Conservation (phyloP, 53 echinoderm and acorn worm genomes). For the Antedon mediterranea region DNA sequence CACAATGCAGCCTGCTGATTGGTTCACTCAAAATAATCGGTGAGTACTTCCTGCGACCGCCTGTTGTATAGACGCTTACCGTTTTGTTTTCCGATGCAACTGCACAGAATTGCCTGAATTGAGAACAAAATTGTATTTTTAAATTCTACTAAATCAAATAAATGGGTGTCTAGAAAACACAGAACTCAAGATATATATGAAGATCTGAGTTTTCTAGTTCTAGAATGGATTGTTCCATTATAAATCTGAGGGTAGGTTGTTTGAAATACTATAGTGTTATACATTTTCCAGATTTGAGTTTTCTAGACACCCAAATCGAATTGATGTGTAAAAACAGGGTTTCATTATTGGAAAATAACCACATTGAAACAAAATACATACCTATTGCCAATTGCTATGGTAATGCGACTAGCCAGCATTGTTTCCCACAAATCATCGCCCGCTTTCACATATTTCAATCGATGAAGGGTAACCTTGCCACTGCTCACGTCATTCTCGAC, state of each 20-base stretch:
- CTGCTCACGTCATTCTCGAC: constrained; percentile 55
- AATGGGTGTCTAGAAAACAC: no score
- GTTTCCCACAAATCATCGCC: constrained; percentile 55
- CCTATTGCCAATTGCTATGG: constrained; percentile 52
- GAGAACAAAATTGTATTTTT: constrained; percentile 1
- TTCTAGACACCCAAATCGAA: not conserved
- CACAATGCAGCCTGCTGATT: constrained; percentile 57
- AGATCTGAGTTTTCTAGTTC: no score
- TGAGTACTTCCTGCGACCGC: constrained; percentile 60
- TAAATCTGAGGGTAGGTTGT: no score
- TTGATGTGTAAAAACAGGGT: no score
- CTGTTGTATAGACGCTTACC: constrained; percentile 43
- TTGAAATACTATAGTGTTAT: not conserved
- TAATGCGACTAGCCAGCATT: constrained; percentile 39
- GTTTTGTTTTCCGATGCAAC: constrained; percentile 72
- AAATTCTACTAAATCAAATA: no score
- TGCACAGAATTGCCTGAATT: constrained; percentile 27
- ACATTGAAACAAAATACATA: constrained; percentile 7
- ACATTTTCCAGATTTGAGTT: not conserved
- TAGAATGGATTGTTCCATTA: no score
- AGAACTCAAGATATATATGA: no score
- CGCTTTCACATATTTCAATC: constrained; percentile 36
- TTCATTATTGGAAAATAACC: no score
- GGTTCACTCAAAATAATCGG: constrained; percentile 53
- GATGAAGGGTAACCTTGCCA: constrained; percentile 45